Evolutionary conservation across 2,797 vertebrate genomes (phyloP), one percentile per base, ranked within the genome.

Genomic region (Muscicapa comitata): DNA sequence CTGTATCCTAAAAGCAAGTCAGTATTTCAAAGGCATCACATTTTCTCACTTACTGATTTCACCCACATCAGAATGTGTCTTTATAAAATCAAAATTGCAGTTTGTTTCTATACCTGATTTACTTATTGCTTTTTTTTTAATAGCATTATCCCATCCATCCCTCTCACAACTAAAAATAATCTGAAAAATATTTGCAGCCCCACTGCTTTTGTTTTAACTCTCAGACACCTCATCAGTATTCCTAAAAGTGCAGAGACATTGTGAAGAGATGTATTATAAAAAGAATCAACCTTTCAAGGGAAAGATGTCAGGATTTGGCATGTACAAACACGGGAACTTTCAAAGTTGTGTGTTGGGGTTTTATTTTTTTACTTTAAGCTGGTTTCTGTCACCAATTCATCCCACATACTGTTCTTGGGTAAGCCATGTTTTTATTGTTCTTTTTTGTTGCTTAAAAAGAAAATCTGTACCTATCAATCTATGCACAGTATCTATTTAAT

Each of bases 381-480:
- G 61, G 35, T 13, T 90, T 92, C 91, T 93, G 82, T 92, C 78
- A 86, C 15, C 48, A 74, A 71, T 96, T 91, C 62, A 84, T 91
- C 70, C 42, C 2, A 1, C 81, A 67, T 51, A 28, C 1, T 1
- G 29, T 67, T 85, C 65, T 67, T 54, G 85, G 19, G 75, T 90
- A 95, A 95, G 91, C 63, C 78, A 93, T 35, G 10, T 92, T 96
- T 94, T 88, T 71, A 61, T 80, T 87, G 35, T 48, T 82, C 40
- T 28, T 73, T 74, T 82, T 58, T 86, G 57, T 77, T 74, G 28
- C 38, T 79, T 59, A 28, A 10, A 88, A 79, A 71, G 40, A 86
- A 95, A 89, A 75, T 81, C 54, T 92, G 74, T 85, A 93, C 65
- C 71, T 93, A 94, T 95, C 85, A 90, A 90, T 94, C 83, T 85